Conservation (phyloP, 2,888 invertebrate species). For the Eustalomyia histrio region DNA sequence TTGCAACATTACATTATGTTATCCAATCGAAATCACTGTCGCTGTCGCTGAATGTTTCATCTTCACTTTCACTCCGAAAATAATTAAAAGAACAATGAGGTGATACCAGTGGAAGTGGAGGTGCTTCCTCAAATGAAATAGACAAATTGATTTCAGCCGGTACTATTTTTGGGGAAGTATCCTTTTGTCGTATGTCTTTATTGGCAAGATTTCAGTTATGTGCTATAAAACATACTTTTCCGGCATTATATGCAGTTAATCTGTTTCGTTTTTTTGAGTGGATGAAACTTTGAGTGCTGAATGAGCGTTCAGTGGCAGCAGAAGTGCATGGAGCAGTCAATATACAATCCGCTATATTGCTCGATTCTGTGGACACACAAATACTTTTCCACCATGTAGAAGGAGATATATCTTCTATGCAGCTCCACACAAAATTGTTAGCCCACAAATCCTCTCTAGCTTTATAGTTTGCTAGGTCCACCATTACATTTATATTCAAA, state of each 20-base stretch:
- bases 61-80: too few species aligned
- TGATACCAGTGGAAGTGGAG: too few species aligned
- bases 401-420: too few species aligned
- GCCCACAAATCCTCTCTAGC: constrained; percentile 31
- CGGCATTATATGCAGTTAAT: constrained; percentile 41
- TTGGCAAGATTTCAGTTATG: constrained; percentile 18
- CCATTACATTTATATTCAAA: constrained; percentile 28
- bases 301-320: background rate
- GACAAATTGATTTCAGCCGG: too few species aligned
- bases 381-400: constrained; percentile 30
- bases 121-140: too few species aligned
- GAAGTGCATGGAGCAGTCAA: constrained; percentile 1
- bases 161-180: too few species aligned
- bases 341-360: constrained; percentile 27
- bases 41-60: too few species aligned
- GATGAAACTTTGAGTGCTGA: constrained; percentile 28
- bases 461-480: constrained; percentile 31
- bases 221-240: constrained; percentile 33
- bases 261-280: constrained; percentile 32
- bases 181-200: too few species aligned
- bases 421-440: constrained; percentile 28
- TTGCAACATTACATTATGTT: too few species aligned
- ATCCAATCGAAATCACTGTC: too few species aligned
- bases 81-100: too few species aligned
- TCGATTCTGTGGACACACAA: constrained; percentile 23